phyloP scores from a whole-genome alignment of 2,797 vertebrate genomes.

The Halcyon chelicuti region DNA sequence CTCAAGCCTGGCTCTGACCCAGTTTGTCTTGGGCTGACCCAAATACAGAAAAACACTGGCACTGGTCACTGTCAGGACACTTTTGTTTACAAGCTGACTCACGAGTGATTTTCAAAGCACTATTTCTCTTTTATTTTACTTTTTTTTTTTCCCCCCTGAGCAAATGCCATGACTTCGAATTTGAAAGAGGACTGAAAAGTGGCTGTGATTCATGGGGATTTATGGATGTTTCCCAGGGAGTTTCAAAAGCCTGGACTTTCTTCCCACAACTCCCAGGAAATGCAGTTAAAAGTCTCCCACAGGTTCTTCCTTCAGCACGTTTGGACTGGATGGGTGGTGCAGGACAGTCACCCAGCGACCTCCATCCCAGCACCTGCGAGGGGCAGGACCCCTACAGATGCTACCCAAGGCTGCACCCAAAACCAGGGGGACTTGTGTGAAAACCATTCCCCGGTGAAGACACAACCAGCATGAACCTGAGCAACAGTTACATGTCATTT shows the following conservation, averaged over 20 bases:
- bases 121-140: background rate
- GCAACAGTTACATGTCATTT: background rate
- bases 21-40: background rate
- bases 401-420: background rate
- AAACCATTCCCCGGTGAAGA: background rate
- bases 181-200: slow-evolving; percentile 25
- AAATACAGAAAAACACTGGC: background rate
- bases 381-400: background rate
- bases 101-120: background rate
- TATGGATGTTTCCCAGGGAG: slow-evolving; percentile 2
- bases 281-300: background rate
- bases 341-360: background rate
- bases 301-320: background rate
- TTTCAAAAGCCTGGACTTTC: slow-evolving; percentile 6
- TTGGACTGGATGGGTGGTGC: accelerated
- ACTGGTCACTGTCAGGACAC: background rate
- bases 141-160: background rate
- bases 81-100: background rate
- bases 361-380: accelerated
- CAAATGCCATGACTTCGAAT: background rate
- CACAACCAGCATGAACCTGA: background rate
- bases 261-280: slow-evolving; percentile 41
- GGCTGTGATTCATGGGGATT: background rate
- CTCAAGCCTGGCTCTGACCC: background rate
- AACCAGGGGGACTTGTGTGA: background rate